Base-by-base conservation (phyloP, 2,113 vertebrate genomes). In the Leiothrix lutea region DNA sequence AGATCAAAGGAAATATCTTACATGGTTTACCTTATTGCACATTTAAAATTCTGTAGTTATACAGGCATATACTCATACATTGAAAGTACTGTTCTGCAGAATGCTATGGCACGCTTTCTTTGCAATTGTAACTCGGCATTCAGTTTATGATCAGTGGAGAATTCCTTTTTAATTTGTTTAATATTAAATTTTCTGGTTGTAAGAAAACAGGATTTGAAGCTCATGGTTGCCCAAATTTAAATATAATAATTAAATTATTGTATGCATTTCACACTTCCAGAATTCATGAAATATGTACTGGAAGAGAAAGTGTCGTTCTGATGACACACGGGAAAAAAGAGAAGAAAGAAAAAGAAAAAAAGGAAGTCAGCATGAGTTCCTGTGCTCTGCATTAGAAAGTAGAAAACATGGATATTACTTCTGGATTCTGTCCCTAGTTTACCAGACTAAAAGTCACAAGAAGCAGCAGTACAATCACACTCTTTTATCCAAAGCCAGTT, bases 401-500 rank as follows among this genome's bases (percentile, higher is more conserved):
- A 78, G 83, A 36, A 94, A 94, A 81, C 77, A 88, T 40, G 69
- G 69, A 67, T 74, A 74, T 74, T 82, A 70, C 42, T 75, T 88
- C 80, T 86, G 69, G 58, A 92, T 86, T 77, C 65, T 64, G 42
- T 74, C 80, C 72, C 56, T 74, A 51, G 31, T 72, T 94, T 91
- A 67, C 72, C 14, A 48, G 51, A 71, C 73, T 83, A 80, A 42
- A 94, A 92, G 79, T 92, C 65, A 64, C 69, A 78, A 88, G 51
- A 88, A 92, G 67, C 36, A 90, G 75, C 48, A 91, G 86, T n/a
- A 92, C 88, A 95, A 96, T 90, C 8, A 4, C 67, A 90, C 64
- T 45, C 67, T 92, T 83, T 90, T 92, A 96, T 86, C 44, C 75
- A 84, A 93, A 93, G 82, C 77, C 89, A 88, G 61, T 6, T 94